phyloP scores from a whole-genome alignment of 2,113 vertebrate species.

The Salvelinus sp. region DNA sequence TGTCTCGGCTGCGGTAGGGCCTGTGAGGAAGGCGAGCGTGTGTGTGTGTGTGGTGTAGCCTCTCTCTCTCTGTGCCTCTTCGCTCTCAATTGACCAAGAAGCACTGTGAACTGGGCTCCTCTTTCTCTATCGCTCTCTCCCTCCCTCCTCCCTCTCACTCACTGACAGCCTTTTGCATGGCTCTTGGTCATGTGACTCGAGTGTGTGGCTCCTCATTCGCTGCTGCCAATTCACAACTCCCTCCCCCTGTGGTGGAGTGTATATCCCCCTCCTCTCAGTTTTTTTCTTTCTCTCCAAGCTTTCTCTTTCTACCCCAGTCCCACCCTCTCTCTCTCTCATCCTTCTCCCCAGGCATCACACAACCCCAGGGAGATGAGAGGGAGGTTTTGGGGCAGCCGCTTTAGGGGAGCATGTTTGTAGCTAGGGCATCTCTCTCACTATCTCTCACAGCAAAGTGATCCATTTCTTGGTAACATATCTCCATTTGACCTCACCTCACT shows the following conservation, averaged over 20 bases:
- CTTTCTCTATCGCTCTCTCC: conserved; percentile 46
- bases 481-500: neutral
- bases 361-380: neutral
- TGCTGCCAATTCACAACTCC: conserved; percentile 38
- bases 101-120: conserved; percentile 68
- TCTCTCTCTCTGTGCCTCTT: conserved; percentile 48
- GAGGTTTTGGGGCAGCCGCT: neutral
- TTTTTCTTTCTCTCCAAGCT: conserved; percentile 45
- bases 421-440: neutral
- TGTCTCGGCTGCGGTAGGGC: neutral
- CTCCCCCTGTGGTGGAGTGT: conserved; percentile 60
- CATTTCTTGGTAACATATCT: neutral
- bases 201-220: conserved; percentile 64
- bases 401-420: neutral
- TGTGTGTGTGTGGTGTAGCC: conserved; percentile 12
- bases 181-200: conserved; percentile 54
- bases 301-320: conserved; percentile 26
- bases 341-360: neutral
- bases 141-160: conserved; percentile 72
- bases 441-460: neutral
- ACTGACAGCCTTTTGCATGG: conserved; percentile 52
- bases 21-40: conserved; percentile 8
- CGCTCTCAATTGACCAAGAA: conserved; percentile 66
- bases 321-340: neutral
- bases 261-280: conserved; percentile 53